Evolutionary conservation across 2,113 vertebrate genomes (phyloP).

Genomic region (Ceyx melanurus): DNA sequence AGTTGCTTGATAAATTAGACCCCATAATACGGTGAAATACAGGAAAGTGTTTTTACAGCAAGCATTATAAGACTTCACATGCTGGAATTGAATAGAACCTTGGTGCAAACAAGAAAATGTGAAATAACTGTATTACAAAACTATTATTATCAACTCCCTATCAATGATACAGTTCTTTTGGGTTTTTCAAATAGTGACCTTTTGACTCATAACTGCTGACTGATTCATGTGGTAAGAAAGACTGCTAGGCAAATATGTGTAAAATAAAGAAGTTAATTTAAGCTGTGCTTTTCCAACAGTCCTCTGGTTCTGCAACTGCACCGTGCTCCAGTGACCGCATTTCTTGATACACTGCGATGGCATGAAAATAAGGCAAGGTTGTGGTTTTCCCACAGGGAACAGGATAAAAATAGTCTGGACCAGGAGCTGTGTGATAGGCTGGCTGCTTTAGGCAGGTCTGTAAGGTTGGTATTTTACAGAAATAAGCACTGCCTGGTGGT

Average conservation of each 20-base stretch:
- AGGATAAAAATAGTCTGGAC: neutral
- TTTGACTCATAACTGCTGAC: neutral
- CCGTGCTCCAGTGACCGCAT: neutral
- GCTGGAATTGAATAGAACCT: neutral
- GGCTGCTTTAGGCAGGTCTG: neutral
- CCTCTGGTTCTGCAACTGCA: neutral
- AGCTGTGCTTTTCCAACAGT: neutral
- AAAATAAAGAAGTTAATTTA: slow-evolving; percentile 6
- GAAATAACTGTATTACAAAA: neutral
- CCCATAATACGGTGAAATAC: neutral
- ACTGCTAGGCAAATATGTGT: neutral
- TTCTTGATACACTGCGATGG: neutral
- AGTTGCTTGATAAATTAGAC: neutral
- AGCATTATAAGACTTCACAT: neutral
- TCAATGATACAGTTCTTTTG: neutral
- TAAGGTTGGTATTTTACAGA: neutral
- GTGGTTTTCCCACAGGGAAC: neutral
- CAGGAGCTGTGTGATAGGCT: fast-evolving
- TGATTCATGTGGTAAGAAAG: neutral
- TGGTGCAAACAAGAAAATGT: neutral
- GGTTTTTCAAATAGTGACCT: neutral
- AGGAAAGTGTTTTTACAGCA: neutral
- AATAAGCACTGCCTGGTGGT: fast-evolving
- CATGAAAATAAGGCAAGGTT: neutral
- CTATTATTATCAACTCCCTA: neutral